phyloP scores from a whole-genome alignment of 2,797 vertebrate genomes.

The Kryptolebias ocellatus region DNA sequence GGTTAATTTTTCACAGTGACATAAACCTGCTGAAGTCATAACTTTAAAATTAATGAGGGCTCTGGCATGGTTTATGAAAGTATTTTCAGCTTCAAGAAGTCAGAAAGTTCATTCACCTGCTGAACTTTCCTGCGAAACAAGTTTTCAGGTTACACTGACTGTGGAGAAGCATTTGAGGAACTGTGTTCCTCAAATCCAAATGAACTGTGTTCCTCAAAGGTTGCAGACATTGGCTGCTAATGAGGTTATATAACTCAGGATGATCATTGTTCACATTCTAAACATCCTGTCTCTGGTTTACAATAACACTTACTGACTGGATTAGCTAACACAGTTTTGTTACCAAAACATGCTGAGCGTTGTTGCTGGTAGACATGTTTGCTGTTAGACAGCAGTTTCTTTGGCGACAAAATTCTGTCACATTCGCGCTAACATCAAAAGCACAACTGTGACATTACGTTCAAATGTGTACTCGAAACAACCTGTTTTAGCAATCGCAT shows the following conservation, averaged over 20 bases:
- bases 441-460: too few species aligned
- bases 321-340: constrained; percentile 6
- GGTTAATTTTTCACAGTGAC: too few species aligned
- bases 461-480: too few species aligned
- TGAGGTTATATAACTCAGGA: constrained; percentile 14
- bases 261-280: constrained; percentile 11
- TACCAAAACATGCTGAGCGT: constrained; percentile 21
- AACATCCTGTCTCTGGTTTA: constrained; percentile 24
- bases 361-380: not conserved
- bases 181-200: not conserved
- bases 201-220: not conserved
- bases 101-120: too few species aligned
- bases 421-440: too few species aligned
- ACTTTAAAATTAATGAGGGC: not conserved
- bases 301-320: constrained; percentile 1
- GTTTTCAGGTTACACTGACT: not conserved
- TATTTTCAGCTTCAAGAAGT: too few species aligned
- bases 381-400: constrained; percentile 4
- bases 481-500: too few species aligned
- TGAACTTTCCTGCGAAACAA: too few species aligned
- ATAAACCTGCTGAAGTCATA: not conserved
- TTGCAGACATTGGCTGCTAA: not conserved
- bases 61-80: too few species aligned
- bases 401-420: too few species aligned
- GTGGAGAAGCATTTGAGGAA: not conserved